phyloP scores from a whole-genome alignment of 92 coral and sea anemone genomes.

The Parazoanthus atlanticus region DNA sequence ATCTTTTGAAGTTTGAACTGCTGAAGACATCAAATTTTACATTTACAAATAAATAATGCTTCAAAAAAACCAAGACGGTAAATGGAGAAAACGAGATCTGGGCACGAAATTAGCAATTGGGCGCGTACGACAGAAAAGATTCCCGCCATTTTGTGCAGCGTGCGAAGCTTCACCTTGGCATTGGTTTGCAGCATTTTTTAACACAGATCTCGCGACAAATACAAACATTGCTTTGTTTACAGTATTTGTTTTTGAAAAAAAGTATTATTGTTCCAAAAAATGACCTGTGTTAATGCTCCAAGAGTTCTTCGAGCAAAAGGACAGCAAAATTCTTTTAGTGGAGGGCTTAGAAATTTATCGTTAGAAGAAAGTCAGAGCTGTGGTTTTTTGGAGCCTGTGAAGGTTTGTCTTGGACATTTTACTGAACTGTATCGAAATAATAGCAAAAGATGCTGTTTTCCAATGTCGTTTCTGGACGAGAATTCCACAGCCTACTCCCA shows the following conservation, averaged over 20 bases:
- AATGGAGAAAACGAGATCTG: constrained; percentile 3
- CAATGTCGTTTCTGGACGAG: constrained; percentile 15
- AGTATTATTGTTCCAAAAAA: background rate
- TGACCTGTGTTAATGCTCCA: constrained; percentile 11
- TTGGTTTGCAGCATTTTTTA: no score
- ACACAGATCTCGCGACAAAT: background rate
- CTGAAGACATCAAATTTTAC: constrained; percentile 11
- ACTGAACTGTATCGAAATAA: background rate
- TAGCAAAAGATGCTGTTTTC: constrained; percentile 33
- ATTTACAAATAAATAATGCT: constrained; percentile 1
- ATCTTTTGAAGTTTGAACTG: constrained; percentile 15
- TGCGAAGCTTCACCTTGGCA: no score
- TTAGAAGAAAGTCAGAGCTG: background rate
- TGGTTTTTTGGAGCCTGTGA: no score
- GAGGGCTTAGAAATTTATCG: constrained; percentile 7
- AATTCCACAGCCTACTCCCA: constrained; percentile 13
- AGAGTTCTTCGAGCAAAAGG: constrained; percentile 14
- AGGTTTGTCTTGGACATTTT: constrained; percentile 8
- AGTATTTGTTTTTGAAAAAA: no score
- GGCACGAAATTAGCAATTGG: background rate
- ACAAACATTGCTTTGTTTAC: no score
- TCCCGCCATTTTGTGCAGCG: background rate
- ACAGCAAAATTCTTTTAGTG: constrained; percentile 1
- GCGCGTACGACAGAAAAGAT: background rate
- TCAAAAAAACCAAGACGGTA: background rate